These are phyloP conservation scores for Tenodera sinensis DNA, from an alignment of 2,888 invertebrate genomes.

Conservation along the genomic window DNA sequence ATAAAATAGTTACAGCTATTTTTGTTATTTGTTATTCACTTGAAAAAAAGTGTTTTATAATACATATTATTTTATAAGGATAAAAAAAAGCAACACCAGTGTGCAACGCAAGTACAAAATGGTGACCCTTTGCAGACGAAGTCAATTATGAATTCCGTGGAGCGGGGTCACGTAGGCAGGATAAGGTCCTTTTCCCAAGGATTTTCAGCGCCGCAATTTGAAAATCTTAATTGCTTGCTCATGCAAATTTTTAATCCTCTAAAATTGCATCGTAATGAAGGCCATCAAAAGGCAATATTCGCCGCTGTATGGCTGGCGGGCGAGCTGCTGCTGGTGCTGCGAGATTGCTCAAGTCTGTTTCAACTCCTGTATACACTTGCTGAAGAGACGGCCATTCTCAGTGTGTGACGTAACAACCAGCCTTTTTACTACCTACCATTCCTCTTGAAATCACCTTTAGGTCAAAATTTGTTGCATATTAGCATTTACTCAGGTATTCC, in stretches of 20 bases:
- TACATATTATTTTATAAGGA: too few species aligned
- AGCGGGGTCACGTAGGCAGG: background rate
- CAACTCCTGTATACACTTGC: too few species aligned
- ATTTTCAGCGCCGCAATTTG: background rate
- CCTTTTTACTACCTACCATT: too few species aligned
- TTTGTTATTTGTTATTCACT: too few species aligned
- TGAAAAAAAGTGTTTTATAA: too few species aligned
- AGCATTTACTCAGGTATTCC: too few species aligned
- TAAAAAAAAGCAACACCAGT: background rate
- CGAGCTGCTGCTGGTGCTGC: too few species aligned
- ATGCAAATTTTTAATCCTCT: background rate
- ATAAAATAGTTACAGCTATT: too few species aligned
- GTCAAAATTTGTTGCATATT: too few species aligned
- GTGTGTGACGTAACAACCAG: too few species aligned
- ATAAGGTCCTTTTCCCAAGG: background rate
- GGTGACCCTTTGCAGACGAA: background rate
- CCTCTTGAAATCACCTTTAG: too few species aligned
- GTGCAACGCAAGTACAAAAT: background rate
- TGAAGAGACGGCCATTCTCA: too few species aligned
- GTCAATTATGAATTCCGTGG: background rate
- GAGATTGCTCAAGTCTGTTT: background rate
- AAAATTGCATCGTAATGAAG: background rate
- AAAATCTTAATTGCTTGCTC: background rate
- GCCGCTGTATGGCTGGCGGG: background rate
- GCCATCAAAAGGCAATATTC: background rate